Percentiles rank a stretch among this genome's conserved stretches.
phyloP scores from a whole-genome alignment of 2,797 vertebrate genomes.

The Margarornis squamiger region DNA sequence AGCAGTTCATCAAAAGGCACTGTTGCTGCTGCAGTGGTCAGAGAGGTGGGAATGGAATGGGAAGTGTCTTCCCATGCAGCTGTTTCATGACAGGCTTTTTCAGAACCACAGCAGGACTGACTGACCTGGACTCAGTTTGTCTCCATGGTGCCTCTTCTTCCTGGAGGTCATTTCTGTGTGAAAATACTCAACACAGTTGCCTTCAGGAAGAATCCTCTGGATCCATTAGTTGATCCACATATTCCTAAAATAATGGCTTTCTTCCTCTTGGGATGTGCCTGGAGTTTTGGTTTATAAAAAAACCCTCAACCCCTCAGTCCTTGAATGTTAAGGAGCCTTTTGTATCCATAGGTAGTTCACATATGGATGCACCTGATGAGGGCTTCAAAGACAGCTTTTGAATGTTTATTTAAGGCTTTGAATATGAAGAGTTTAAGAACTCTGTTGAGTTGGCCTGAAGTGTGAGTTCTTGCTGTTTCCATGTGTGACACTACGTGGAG shows the following conservation, averaged over 20 bases:
- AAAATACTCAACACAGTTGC: background rate
- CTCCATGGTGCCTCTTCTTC: background rate
- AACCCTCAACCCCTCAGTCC: background rate
- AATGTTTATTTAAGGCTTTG: background rate
- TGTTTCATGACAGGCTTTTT: background rate
- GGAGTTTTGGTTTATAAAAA: background rate
- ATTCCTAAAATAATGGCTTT: background rate
- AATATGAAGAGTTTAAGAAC: background rate
- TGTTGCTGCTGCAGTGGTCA: background rate
- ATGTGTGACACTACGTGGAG: background rate
- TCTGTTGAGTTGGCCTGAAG: background rate
- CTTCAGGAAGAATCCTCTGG: background rate
- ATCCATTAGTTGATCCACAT: background rate
- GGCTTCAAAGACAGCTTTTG: background rate
- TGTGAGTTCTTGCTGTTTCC: background rate
- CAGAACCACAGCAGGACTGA: background rate
- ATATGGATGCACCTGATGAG: background rate
- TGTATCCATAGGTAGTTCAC: background rate
- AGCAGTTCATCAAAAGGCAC: background rate
- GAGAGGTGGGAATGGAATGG: background rate
- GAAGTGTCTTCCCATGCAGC: background rate
- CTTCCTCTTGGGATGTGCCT: background rate
- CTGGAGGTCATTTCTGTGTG: background rate
- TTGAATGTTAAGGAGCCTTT: background rate
- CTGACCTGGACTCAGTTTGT: background rate